Evolutionary conservation across 2,113 vertebrate genomes (phyloP).

Genomic region (Tauraco erythrolophus): DNA sequence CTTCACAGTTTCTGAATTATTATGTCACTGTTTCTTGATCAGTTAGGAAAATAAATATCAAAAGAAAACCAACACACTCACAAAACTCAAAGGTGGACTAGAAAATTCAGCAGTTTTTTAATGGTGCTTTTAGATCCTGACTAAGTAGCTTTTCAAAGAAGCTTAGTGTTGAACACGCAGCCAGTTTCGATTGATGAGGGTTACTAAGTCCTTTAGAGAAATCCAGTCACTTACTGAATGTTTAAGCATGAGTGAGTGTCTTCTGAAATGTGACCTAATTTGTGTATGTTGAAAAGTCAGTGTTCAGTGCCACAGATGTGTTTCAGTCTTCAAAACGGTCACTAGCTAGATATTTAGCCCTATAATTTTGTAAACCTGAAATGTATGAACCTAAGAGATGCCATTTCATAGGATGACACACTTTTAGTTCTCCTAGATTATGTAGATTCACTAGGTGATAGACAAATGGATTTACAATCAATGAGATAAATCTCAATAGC

Average conservation of each 20-base stretch:
- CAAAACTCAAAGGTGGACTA: neutral
- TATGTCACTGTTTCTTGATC: neutral
- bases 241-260: neutral
- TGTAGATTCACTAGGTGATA: neutral
- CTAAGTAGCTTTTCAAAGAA: neutral
- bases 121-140: neutral
- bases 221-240: neutral
- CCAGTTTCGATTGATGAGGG: neutral
- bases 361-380: neutral
- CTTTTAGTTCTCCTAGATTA: neutral
- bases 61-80: neutral
- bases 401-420: neutral
- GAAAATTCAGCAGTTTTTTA: neutral
- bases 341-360: neutral
- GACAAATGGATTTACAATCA: neutral
- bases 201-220: neutral
- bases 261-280: neutral
- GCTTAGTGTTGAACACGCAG: neutral
- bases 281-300: neutral
- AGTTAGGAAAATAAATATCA: neutral
- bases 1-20: neutral
- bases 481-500: neutral
- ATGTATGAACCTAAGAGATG: neutral
- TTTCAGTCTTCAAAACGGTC: neutral
- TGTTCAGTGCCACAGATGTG: neutral